phyloP scores from a whole-genome alignment of 2,888 invertebrate species.

The Heteromyza rotundicornis region DNA sequence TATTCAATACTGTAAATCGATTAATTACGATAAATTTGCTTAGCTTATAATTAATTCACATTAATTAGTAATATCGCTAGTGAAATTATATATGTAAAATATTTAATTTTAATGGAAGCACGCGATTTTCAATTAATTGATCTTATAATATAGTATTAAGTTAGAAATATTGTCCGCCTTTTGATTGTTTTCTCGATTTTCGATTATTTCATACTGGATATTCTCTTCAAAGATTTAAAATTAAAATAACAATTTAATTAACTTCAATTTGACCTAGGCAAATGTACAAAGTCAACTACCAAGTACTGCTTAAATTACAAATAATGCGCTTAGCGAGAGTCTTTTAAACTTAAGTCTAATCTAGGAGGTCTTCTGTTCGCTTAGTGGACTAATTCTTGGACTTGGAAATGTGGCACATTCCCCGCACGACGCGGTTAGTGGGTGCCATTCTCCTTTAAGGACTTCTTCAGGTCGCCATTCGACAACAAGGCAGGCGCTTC shows the following conservation, averaged over 20 bases:
- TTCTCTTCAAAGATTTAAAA: no score
- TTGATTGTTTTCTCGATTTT: slow-evolving; percentile 6
- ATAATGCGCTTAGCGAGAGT: neutral
- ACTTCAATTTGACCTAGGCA: no score
- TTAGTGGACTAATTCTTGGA: slow-evolving; percentile 26
- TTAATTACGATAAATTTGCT: no score
- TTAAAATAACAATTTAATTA: slow-evolving; percentile 35
- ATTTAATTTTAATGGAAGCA: slow-evolving; percentile 41
- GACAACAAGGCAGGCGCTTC: slow-evolving; percentile 34
- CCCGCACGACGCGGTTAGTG: slow-evolving; percentile 22
- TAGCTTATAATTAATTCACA: no score
- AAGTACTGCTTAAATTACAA: neutral
- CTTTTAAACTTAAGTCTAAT: slow-evolving; percentile 28
- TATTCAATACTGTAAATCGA: no score
- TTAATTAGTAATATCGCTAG: slow-evolving; percentile 44
- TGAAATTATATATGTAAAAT: no score
- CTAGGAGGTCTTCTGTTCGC: slow-evolving; percentile 41
- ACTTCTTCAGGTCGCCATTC: slow-evolving; percentile 31
- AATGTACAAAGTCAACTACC: no score
- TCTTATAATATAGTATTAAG: no score
- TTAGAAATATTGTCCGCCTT: no score
- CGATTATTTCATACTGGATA: no score
- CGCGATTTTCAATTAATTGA: slow-evolving; percentile 35
- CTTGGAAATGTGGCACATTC: neutral
- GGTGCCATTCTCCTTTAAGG: slow-evolving; percentile 27